Evolutionary conservation across 2,888 invertebrate genomes (phyloP).

Genomic region (Plagiodera versicolora): DNA sequence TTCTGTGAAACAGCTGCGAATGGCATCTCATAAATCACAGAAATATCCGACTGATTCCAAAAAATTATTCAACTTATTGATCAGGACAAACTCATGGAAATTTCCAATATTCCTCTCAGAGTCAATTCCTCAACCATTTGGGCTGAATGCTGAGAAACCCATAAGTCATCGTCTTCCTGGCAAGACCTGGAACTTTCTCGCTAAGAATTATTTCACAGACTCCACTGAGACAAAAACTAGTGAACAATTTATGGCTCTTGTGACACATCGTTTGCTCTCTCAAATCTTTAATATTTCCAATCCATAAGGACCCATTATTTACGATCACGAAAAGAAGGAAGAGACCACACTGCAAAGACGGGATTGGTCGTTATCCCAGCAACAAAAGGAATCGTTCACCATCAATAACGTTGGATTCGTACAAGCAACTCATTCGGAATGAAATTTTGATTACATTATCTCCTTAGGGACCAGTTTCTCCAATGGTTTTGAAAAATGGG

Average conservation of each 20-base stretch:
- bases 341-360: conserved; percentile 20
- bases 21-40: not conserved
- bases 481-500: not conserved
- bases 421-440: not conserved
- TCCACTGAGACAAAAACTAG: conserved; percentile 7
- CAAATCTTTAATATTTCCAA: conserved; percentile 31
- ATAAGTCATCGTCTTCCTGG: not conserved
- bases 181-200: not conserved
- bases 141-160: not conserved
- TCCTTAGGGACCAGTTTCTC: not conserved
- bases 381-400: conserved; percentile 1
- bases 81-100: not conserved
- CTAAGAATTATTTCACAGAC: not conserved
- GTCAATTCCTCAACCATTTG: not conserved
- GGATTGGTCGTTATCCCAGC: not conserved
- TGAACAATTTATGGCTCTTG: conserved; percentile 17
- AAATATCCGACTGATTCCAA: not conserved
- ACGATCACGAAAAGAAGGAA: conserved; percentile 22
- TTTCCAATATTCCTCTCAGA: too few relatives aligned
- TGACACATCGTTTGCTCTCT: conserved; percentile 21
- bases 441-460: not conserved
- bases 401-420: conserved; percentile 5
- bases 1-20: not conserved
- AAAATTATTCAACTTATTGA: not conserved
- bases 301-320: conserved; percentile 31